These are phyloP conservation scores for Acanthis flammea DNA, from an alignment of 2,797 vertebrate genomes.

Conservation along the genomic window DNA sequence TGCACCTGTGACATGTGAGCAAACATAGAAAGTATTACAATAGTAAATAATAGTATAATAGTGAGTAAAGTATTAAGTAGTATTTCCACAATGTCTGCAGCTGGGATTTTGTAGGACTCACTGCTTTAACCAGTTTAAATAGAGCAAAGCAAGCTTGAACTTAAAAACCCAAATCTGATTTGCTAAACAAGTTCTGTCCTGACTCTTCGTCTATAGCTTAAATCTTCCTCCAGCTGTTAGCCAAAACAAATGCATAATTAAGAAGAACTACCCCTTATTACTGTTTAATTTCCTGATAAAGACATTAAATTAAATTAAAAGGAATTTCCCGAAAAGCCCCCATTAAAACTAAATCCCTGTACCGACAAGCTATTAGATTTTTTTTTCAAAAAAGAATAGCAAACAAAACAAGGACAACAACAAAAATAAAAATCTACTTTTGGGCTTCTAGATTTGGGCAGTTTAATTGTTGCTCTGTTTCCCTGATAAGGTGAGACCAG, in stretches of 20 bases:
- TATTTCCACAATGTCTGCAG: slow-evolving; percentile 23
- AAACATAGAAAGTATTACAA: not conserved
- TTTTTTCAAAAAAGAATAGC: slow-evolving; percentile 17
- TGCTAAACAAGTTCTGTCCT: slow-evolving; percentile 44
- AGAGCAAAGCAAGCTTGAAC: slow-evolving; percentile 20
- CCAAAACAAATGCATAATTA: slow-evolving; percentile 68
- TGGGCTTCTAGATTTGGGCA: slow-evolving; percentile 64
- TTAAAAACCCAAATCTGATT: not conserved
- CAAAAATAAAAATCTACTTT: slow-evolving; percentile 68
- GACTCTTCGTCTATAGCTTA: slow-evolving; percentile 18
- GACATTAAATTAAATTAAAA: slow-evolving; percentile 52
- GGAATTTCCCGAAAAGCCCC: slow-evolving; percentile 44
- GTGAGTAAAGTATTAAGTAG: not conserved
- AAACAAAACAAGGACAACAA: not conserved
- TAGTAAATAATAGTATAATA: not conserved
- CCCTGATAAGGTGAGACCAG: slow-evolving; percentile 72
- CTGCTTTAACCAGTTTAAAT: slow-evolving; percentile 20
- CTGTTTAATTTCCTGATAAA: slow-evolving; percentile 50
- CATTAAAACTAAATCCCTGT: not conserved
- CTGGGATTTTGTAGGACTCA: not conserved
- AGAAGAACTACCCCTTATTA: slow-evolving; percentile 31
- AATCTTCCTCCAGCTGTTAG: slow-evolving; percentile 47
- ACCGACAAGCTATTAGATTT: slow-evolving; percentile 25
- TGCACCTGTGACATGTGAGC: not conserved
- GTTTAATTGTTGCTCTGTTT: slow-evolving; percentile 78